Conservation (phyloP, 2,888 invertebrate genomes). For the Eremobia ochroleuca region DNA sequence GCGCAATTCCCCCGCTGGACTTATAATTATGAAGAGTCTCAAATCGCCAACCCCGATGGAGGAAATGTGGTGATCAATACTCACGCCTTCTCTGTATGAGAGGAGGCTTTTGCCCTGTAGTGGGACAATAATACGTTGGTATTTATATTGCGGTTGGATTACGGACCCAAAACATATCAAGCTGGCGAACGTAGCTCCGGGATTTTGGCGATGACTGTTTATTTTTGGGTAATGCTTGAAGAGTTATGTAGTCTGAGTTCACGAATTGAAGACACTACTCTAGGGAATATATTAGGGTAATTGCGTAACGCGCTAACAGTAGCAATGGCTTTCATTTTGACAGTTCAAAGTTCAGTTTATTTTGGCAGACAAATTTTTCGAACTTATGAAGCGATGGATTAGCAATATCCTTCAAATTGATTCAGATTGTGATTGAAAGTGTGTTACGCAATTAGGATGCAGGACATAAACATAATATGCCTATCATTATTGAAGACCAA, state of each 20-base stretch:
- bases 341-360: too few species aligned
- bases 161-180: slow-evolving; percentile 4
- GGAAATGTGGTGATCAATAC: too few species aligned
- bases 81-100: too few species aligned
- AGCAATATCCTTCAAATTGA: too few species aligned
- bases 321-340: too few species aligned
- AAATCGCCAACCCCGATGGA: too few species aligned
- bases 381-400: too few species aligned
- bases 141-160: background rate
- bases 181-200: background rate
- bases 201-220: background rate
- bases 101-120: background rate
- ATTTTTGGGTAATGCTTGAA: background rate
- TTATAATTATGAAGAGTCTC: background rate
- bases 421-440: too few species aligned
- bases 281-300: too few species aligned
- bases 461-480: background rate
- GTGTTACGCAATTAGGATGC: too few species aligned
- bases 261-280: background rate
- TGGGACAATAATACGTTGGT: background rate
- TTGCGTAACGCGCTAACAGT: too few species aligned
- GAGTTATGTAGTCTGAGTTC: background rate
- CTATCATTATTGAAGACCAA: background rate
- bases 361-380: too few species aligned
- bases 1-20: background rate